Evolutionary conservation across 2,888 invertebrate species (phyloP), one percentile per base, ranked within the genome.

Genomic region (Linyphia triangularis): DNA sequence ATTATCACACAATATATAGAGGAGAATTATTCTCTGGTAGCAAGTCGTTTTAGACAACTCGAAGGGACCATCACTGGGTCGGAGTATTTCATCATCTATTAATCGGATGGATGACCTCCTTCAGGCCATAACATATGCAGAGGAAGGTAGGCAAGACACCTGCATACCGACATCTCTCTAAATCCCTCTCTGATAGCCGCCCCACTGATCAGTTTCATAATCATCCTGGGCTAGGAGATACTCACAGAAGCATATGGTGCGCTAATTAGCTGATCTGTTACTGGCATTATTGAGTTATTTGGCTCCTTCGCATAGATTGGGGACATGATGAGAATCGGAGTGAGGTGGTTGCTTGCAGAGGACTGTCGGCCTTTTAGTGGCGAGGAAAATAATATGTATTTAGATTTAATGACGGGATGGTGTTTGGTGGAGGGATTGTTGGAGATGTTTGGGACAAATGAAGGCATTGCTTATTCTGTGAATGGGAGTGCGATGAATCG

Each of bases 191-290:
- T 33, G 37, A 75, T 59, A 59, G 57, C 33, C 37, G 26, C 10
- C 26, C 43, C 33, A 67, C 28, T 67, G 78, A 79, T 79, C 65
- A 24, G 40, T 43, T 65, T 40, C 37, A 77, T 63, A 61, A 63
- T 59, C 75, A 75, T 26, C 10, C 22, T 69, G 13, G 4, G 9
- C 37, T 19, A 1, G 2, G 24, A 51, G 72, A 24, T 51, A 30
- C 77, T 63, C 63, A 7, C 30, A 40, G 63, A 77, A 77, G 77
- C 61, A 77, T 63, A 77, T 40, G 26, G 5, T 13, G 63, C 26
- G n/a, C 77, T 77, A 77, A 77, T 77, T 77, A 77, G 61, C 40
- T 40, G 40, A 63, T 77, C 77, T 77, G 77, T 24, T 61, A 30
- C 40, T 61, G 63, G 24, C 77, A 75, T 6, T 13, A 19, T 26